Evolutionary conservation across 1,140 invertebrate genomes (phyloP), one percentile per base, ranked within the genome.

Genomic region (Triops cancriformis): DNA sequence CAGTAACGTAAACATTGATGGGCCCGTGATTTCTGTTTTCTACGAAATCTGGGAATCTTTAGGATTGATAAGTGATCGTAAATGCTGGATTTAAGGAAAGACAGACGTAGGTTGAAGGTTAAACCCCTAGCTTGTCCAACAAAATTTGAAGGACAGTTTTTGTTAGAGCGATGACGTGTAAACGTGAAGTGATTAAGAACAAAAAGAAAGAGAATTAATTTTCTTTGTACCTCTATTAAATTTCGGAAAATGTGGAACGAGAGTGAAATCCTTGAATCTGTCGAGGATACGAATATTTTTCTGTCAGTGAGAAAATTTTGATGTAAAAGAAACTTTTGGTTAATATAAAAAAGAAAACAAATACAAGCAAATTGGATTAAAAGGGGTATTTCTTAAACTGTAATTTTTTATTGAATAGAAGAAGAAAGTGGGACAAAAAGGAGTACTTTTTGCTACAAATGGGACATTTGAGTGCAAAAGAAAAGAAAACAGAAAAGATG

Each of bases 331-430:
- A 64, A 64, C 51, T 64, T 64, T 64, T 64, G 51, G 51, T 23
- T 64, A 64, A 64, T 64, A 64, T 64, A 64, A 64, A 64, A 64
- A 64, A 64, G 18, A 64, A 64, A 64, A 64, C 51, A 64, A 64
- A 64, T 64, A 64, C 51, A 64, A 64, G 23, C 18, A 64, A 64
- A 64, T 64, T 64, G 51, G 51, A 64, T 7, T 37, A 64, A 64
- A 18, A 18, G 23, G 18, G 0, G n/a, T 23, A 6, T 64, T 64
- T 64, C 0, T n/a, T 64, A n/a, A 18, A 14, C 31, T 6, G 51
- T 23, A 10, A 1, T 64, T 23, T 23, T 64, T 64, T 18, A 18
- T n/a, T n/a, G n/a, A n/a, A n/a, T n/a, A n/a, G n/a, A n/a, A n/a
- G n/a, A n/a, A n/a, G n/a, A n/a, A n/a, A n/a, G n/a, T n/a, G n/a